Evolutionary conservation across 1,140 invertebrate genomes (phyloP).

Genomic region (Drosophila miranda): DNA sequence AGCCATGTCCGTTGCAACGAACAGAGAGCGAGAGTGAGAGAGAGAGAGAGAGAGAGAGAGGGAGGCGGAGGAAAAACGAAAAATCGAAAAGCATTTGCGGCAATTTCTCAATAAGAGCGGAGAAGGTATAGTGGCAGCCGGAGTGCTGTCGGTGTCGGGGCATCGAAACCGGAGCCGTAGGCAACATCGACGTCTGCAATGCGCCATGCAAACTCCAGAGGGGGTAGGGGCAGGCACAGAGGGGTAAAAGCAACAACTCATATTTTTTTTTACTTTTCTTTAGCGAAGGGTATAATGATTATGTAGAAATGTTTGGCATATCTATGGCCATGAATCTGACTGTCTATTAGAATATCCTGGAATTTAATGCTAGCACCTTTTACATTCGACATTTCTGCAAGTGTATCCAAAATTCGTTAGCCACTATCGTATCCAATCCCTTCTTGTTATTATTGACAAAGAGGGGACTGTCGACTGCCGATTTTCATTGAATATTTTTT

Average conservation of each 20-base stretch:
- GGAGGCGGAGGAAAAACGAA: slow-evolving; percentile 42
- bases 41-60: too few relatives aligned
- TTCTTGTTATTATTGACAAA: slow-evolving; percentile 68
- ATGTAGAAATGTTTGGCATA: too few relatives aligned
- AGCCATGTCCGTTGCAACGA: slow-evolving; percentile 52
- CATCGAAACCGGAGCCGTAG: slow-evolving; percentile 25
- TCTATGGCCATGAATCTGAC: too few relatives aligned
- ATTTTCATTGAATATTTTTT: slow-evolving; percentile 75
- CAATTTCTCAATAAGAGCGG: slow-evolving; percentile 66
- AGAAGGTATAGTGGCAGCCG: slow-evolving; percentile 15
- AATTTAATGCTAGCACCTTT: too few relatives aligned
- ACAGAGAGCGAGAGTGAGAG: too few relatives aligned
- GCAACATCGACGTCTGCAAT: slow-evolving; percentile 48
- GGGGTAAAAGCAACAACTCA: slow-evolving; percentile 31
- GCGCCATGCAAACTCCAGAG: slow-evolving; percentile 34
- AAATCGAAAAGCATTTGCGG: slow-evolving; percentile 77
- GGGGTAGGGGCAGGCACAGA: too few relatives aligned
- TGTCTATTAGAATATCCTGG: too few relatives aligned
- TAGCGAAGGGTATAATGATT: too few relatives aligned
- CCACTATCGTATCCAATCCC: background rate
- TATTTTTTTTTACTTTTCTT: slow-evolving; percentile 14
- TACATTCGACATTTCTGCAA: too few relatives aligned
- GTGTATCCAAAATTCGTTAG: too few relatives aligned
- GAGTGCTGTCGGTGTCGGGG: slow-evolving; percentile 6
- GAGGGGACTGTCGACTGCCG: slow-evolving; percentile 50